A percentile compares a stretch with the other conserved stretches of the same genome.
Evolutionary conservation across 2,113 vertebrate species (phyloP).

Genomic region (Australoheros scitulus): DNA sequence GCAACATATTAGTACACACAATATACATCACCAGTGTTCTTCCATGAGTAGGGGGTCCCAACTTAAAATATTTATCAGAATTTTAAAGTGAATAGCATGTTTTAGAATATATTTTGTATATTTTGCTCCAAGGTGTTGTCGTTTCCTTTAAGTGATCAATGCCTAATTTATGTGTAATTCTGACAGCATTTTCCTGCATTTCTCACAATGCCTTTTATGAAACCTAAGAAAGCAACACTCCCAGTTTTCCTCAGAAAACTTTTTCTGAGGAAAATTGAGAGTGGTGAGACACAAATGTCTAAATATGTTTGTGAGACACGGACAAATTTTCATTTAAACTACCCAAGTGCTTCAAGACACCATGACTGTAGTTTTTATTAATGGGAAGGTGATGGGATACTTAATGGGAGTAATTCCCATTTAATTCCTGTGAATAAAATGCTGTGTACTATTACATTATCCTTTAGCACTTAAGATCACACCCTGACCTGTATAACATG

Average conservation of each 20-base stretch:
- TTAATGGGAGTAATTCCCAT: neutral
- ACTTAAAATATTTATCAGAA: neutral
- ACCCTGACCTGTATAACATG: neutral
- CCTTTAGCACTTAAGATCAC: neutral
- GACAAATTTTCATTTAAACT: neutral
- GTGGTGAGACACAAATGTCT: neutral
- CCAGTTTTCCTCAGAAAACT: neutral
- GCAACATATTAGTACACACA: neutral
- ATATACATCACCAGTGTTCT: neutral
- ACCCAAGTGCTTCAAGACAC: neutral
- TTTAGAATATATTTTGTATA: neutral
- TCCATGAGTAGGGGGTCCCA: neutral
- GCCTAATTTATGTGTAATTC: too few species aligned
- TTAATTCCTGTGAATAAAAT: neutral
- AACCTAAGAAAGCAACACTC: neutral
- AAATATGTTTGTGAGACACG: too few species aligned
- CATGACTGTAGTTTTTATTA: neutral
- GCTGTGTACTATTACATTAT: neutral
- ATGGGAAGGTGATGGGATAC: neutral
- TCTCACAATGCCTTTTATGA: conserved; percentile 9
- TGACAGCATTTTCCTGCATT: neutral
- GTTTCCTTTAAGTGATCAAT: neutral
- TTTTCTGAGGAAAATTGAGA: conserved; percentile 3
- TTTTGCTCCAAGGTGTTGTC: neutral
- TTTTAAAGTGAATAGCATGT: neutral